Evolutionary conservation across 1,140 invertebrate genomes (phyloP).

Genomic region (Aphidius ervi): DNA sequence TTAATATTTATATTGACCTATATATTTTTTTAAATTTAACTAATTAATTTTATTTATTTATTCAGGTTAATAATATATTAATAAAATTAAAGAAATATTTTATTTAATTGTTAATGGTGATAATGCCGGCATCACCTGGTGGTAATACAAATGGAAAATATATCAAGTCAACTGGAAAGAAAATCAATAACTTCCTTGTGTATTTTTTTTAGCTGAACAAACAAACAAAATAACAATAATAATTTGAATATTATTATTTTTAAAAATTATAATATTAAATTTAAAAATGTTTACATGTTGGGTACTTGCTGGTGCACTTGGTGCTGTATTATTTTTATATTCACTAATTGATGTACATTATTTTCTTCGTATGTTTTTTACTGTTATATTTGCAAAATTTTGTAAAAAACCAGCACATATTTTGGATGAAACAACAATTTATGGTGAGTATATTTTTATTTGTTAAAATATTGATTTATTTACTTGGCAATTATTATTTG

Average conservation of each 20-base stretch:
- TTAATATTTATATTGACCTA: no score
- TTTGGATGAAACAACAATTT: constrained; percentile 62
- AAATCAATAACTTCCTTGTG: neutral
- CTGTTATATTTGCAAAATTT: constrained; percentile 59
- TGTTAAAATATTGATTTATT: no score
- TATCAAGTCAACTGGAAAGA: neutral
- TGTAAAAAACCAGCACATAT: constrained; percentile 62
- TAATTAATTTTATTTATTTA: no score
- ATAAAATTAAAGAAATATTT: no score
- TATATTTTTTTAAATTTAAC: no score
- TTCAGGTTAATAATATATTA: no score
- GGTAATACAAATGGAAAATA: constrained; percentile 8
- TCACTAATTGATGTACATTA: constrained; percentile 64
- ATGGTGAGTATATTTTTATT: constrained; percentile 51
- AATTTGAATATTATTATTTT: neutral
- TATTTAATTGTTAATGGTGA: neutral
- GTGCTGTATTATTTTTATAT: constrained; percentile 56
- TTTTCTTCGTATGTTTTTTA: constrained; percentile 63
- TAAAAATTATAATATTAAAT: neutral
- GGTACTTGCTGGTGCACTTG: constrained; percentile 48
- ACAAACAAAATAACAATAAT: neutral
- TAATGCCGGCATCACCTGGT: constrained; percentile 18
- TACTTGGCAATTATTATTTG: neutral
- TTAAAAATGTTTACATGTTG: constrained; percentile 47
- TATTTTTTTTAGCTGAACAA: neutral